phyloP scores from a whole-genome alignment of 2,888 invertebrate genomes.

The Microdon myrmicae region DNA sequence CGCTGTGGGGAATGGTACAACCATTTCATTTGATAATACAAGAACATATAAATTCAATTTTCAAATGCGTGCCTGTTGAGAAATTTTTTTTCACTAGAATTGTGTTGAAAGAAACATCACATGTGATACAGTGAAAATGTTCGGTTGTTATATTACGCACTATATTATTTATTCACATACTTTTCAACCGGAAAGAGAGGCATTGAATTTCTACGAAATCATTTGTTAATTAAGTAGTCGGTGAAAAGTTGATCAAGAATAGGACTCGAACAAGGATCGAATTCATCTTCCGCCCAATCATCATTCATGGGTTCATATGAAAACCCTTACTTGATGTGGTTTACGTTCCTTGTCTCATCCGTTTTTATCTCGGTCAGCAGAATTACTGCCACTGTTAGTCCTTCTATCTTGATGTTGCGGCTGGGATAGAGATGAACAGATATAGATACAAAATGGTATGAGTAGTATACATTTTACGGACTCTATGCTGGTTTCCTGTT shows the following conservation, averaged over 20 bases:
- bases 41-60: slow-evolving; percentile 21
- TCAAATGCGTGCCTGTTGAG: slow-evolving; percentile 27
- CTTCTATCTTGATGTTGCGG: slow-evolving; percentile 15
- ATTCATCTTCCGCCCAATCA: slow-evolving; percentile 26
- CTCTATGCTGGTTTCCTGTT: slow-evolving; percentile 14
- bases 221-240: slow-evolving; percentile 37
- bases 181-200: background rate
- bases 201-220: slow-evolving; percentile 21
- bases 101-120: background rate
- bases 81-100: slow-evolving; percentile 6
- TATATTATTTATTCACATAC: slow-evolving; percentile 8
- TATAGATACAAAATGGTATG: too few relatives aligned
- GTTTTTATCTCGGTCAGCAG: slow-evolving; percentile 29
- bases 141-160: background rate
- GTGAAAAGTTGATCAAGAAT: slow-evolving; percentile 38
- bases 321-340: slow-evolving; percentile 32
- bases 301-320: slow-evolving; percentile 22
- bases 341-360: slow-evolving; percentile 27
- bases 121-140: background rate
- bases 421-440: too few relatives aligned
- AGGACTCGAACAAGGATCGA: slow-evolving; percentile 11
- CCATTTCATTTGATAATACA: slow-evolving; percentile 8
- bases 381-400: slow-evolving; percentile 7
- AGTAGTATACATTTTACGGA: too few relatives aligned
- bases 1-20: slow-evolving; percentile 16